Evolutionary conservation across 1,140 invertebrate species (phyloP), one percentile per base, ranked within the genome.

Genomic region (Melipona quadrifasciata): DNA sequence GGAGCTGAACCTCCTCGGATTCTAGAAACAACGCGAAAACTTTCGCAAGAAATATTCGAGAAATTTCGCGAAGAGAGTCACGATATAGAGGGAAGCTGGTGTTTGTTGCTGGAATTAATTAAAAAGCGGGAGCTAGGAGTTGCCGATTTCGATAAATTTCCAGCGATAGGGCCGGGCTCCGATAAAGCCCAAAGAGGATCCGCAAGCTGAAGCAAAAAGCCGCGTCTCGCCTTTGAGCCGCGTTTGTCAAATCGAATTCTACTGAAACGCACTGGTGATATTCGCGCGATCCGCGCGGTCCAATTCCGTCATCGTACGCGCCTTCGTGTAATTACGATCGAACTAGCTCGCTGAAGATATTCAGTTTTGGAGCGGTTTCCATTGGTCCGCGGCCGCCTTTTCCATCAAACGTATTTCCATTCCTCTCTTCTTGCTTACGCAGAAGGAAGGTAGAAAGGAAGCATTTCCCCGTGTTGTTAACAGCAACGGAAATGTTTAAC

Each of bases 321-420:
- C 10, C 21, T n/a, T 17, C 51, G 64, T 58, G 58, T 80, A 80
- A 80, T 80, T 71, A 47, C 67, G 19, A 21, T 57, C 31, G 65
- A 47, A 57, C 24, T 12, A 27, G 51, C 8, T 27, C 5, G n/a
- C n/a, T 31, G 47, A 39, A 57, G n/a, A 57, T 16, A 47, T 21
- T 47, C 31, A 16, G 47, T 58, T 80, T 39, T 10, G 6, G 24
- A 55, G 47, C 27, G 19, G 24, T 78, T 21, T 2, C 34, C 3
- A 16, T 27, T 3, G 51, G 21, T 31, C 19, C n/a, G 71, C 2
- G 31, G 8, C 34, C 6, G 4, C 57, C 47, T 21, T 65, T 47
- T 53, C 47, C n/a, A 21, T 14, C 68, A n/a, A 19, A 19, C 27
- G 27, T 31, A 27, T 19, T 10, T 19, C 27, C 16, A 31, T 34